Conservation (phyloP, 2,888 invertebrate species). For the Pecten maximus region DNA sequence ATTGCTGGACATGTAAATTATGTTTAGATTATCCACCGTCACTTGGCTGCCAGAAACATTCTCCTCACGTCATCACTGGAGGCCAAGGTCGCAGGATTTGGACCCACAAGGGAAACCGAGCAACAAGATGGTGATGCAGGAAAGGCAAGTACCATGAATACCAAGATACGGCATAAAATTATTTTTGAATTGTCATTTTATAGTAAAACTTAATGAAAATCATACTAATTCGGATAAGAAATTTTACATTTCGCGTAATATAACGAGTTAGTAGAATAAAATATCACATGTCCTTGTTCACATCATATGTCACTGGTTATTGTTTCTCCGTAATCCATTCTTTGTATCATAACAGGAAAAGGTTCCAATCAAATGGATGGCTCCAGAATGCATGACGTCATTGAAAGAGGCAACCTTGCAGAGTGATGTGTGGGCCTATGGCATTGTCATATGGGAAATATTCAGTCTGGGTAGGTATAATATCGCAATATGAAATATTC, state of each 20-base stretch:
- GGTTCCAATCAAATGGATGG: slow-evolving; percentile 57
- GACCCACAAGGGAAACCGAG: background rate
- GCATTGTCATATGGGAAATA: slow-evolving; percentile 56
- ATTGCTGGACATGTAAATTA: too few species aligned
- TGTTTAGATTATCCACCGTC: slow-evolving; percentile 62
- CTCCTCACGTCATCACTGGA: slow-evolving; percentile 44
- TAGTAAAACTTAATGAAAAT: too few species aligned
- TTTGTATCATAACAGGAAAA: slow-evolving; percentile 43
- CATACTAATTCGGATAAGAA: too few species aligned
- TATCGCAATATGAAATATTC: slow-evolving; percentile 56
- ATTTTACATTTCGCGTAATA: too few species aligned
- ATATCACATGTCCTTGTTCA: too few species aligned
- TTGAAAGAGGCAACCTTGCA: slow-evolving; percentile 48
- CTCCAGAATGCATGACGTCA: slow-evolving; percentile 55
- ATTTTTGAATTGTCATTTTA: too few species aligned
- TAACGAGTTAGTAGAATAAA: too few species aligned
- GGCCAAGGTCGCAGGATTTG: background rate
- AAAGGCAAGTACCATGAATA: background rate
- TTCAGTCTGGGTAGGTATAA: slow-evolving; percentile 51
- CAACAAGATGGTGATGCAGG: background rate
- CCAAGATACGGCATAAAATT: too few species aligned
- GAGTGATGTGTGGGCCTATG: slow-evolving; percentile 59
- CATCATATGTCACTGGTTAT: too few species aligned
- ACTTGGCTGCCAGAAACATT: slow-evolving; percentile 65
- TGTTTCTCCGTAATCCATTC: too few species aligned